Base-by-base conservation (phyloP, 2,113 vertebrate genomes). In the Grammomys surdaster region DNA sequence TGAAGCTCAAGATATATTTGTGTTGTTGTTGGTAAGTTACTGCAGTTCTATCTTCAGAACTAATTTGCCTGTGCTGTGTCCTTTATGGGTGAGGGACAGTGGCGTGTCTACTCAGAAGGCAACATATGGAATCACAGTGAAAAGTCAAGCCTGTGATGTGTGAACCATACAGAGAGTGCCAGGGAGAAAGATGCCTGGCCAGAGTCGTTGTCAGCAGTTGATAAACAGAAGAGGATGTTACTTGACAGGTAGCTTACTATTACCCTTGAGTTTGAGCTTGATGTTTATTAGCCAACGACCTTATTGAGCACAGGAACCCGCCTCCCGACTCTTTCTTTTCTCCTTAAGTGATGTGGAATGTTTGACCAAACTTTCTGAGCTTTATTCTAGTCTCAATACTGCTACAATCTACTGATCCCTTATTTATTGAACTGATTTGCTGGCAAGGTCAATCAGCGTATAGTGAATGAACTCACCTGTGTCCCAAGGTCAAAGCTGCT, bases 131-230 rank as follows among this genome's bases (percentile, higher is more conserved):
- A 67, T 28, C 7, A 19, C 17, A n/a, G 20, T 77, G n/a, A 56
- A 80, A 80, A 78, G 33, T 8, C 10, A 40, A 75, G 7, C 0
- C 5, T 0, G 5, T 43, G 40, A 16, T 20, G 31, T 22, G 28
- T 2, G 7, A 14, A 9, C 11, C 9, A 14, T n/a, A 7, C 54
- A 24, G 9, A 63, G 0, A 9, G 7, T 19, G 3, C 0, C 51
- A 48, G 10, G 28, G 43, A 60, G 16, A 69, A 40, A 5, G 14
- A 65, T 31, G 9, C 3, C 67, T 36, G 13, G 28, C 24, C 14
- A 36, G 24, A n/a, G 56, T 67, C n/a, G 51, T 7, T 1, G 9
- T 33, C 28, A 40, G 69, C 17, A 26, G 3, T 19, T 40, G 12
- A 19, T 46, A 58, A 24, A 88, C 77, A 58, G 26, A 28, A 28